A percentile compares a stretch with the other conserved stretches of the same genome.
Conservation (phyloP, 2,113 vertebrate species). For the Sterrhoptilus dennistouni region DNA sequence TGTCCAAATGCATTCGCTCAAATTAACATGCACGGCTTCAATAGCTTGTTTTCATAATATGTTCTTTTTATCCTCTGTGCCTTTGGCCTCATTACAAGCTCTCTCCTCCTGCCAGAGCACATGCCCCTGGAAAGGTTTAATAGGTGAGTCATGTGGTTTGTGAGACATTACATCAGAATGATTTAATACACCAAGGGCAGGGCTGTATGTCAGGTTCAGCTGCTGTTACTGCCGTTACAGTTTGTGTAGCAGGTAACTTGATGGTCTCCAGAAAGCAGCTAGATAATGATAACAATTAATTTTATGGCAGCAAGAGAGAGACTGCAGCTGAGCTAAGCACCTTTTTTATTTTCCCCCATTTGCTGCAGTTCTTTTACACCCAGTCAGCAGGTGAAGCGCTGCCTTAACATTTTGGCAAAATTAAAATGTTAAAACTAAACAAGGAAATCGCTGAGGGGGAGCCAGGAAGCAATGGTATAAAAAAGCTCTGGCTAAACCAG, state of each 20-base stretch:
- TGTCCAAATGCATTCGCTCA: conserved; percentile 26
- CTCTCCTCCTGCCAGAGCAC: conserved; percentile 76
- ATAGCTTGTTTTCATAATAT: conserved; percentile 60
- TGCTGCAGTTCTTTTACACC: background rate
- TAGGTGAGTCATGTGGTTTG: conserved; percentile 76
- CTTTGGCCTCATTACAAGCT: conserved; percentile 81
- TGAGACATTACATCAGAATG: conserved; percentile 93
- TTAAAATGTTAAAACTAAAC: background rate
- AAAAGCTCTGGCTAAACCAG: background rate
- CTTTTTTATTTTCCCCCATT: conserved; percentile 10
- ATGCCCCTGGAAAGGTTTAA: conserved; percentile 83
- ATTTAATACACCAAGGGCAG: conserved; percentile 86
- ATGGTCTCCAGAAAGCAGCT: conserved; percentile 65
- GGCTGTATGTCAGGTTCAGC: conserved; percentile 78
- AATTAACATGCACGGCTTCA: background rate
- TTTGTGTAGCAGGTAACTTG: conserved; percentile 22
- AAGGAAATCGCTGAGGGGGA: background rate
- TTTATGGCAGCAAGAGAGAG: background rate
- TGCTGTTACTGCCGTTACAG: conserved; percentile 58
- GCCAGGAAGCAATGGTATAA: fast-evolving
- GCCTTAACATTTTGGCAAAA: background rate
- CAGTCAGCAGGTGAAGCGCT: background rate
- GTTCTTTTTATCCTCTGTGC: conserved; percentile 34
- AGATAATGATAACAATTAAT: conserved; percentile 69
- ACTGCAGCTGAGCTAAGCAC: conserved; percentile 48